Base-by-base conservation (phyloP, 2,888 invertebrate genomes). In the Craniophora ligustri region DNA sequence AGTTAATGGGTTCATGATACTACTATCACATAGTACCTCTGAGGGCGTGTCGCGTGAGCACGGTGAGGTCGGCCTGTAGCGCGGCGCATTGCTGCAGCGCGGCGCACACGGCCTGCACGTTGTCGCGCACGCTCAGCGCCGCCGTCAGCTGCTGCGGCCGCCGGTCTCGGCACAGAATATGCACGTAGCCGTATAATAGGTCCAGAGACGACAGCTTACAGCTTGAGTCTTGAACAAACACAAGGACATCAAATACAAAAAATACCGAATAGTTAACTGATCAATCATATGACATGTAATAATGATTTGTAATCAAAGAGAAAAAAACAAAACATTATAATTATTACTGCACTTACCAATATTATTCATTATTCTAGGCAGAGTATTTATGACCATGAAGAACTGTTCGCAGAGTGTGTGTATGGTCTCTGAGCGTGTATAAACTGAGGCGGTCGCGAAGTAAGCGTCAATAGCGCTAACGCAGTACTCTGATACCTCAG, bases 291-390 rank as follows among this genome's bases (percentile, higher is more conserved):
- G n/a, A n/a, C n/a, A n/a, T n/a, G n/a, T n/a, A n/a, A n/a, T n/a
- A n/a, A n/a, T n/a, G n/a, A n/a, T n/a, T n/a, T n/a, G n/a, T n/a
- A n/a, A n/a, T n/a, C n/a, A n/a, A n/a, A n/a, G n/a, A n/a, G n/a
- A n/a, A n/a, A n/a, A n/a, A n/a, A n/a, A 8, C 8, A 21, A 21
- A 21, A 8, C 6, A 19, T 19, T 5, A 14, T 8, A n/a, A 16
- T 32, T 16, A n/a, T n/a, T n/a, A n/a, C n/a, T 11, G 10, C 0
- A 14, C 86, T 80, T 48, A 95, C 95, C 95, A 55, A 95, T 87
- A 77, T 95, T 94, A 74, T 95, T 95, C 69, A 96, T 92, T 58
- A 96, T 93, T 61, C 96, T 92, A 0, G 97, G 97, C 71, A 97
- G 78, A 65, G 92, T 93, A 10, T 90, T 94, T 0, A 97, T 82